phyloP scores from a whole-genome alignment of 2,888 invertebrate species.

The Andrena marginata region DNA sequence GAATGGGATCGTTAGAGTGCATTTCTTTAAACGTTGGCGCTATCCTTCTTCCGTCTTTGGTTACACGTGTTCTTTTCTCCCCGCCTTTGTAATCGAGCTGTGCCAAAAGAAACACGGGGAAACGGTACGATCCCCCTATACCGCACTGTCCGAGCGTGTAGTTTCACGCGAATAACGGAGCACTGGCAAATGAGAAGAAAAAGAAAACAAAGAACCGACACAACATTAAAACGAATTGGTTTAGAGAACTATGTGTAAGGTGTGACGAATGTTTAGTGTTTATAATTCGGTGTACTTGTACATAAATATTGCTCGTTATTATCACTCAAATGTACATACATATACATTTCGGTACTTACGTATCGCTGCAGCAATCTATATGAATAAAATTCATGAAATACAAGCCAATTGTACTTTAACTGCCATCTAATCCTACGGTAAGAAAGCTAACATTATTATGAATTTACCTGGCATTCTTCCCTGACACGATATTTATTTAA shows the following conservation, averaged over 20 bases:
- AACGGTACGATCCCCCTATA: slow-evolving; percentile 60
- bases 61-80: slow-evolving; percentile 38
- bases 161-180: slow-evolving; percentile 27
- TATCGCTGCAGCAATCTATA: slow-evolving; percentile 81
- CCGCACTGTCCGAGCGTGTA: slow-evolving; percentile 35
- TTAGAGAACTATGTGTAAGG: slow-evolving; percentile 74
- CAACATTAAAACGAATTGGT: slow-evolving; percentile 69
- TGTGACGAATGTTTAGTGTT: slow-evolving; percentile 79
- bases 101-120: slow-evolving; percentile 44
- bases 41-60: slow-evolving; percentile 18
- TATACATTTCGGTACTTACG: slow-evolving; percentile 82
- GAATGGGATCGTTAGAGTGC: slow-evolving; percentile 30
- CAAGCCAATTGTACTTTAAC: slow-evolving; percentile 34
- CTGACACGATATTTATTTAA: neutral
- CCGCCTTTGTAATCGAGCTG: slow-evolving; percentile 52
- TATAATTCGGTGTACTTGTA: slow-evolving; percentile 84
- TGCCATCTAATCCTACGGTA: neutral
- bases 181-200: neutral
- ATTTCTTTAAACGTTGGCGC: slow-evolving; percentile 58
- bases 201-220: slow-evolving; percentile 26
- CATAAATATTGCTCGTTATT: slow-evolving; percentile 82
- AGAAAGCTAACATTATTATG: neutral
- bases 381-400: slow-evolving; percentile 78
- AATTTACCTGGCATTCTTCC: neutral
- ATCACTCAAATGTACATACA: slow-evolving; percentile 82